phyloP scores from a whole-genome alignment of 2,113 vertebrate species.

The Syrrhaptes paradoxus region DNA sequence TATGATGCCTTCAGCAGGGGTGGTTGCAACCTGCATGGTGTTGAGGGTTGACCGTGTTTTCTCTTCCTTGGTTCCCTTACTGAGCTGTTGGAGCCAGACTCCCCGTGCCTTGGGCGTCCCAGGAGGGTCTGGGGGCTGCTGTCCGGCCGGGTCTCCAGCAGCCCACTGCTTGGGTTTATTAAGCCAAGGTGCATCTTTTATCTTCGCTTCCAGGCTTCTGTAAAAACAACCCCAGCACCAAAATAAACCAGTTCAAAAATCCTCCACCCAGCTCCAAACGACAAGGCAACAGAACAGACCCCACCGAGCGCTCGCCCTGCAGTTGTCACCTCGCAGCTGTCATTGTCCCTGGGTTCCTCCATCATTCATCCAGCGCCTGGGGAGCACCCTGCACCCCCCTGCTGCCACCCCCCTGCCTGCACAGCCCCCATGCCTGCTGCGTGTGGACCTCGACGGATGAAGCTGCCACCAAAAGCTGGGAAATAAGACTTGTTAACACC shows the following conservation, averaged over 20 bases:
- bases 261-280: background rate
- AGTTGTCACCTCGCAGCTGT: accelerated
- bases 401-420: background rate
- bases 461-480: too few relatives aligned
- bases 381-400: background rate
- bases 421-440: background rate
- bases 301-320: accelerated
- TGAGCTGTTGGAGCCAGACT: background rate
- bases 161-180: background rate
- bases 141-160: accelerated
- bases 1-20: background rate
- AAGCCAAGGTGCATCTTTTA: accelerated
- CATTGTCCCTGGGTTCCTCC: background rate
- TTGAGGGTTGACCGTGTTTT: background rate
- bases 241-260: background rate
- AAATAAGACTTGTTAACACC: too few relatives aligned
- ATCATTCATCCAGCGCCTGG: accelerated
- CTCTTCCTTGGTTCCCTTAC: background rate
- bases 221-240: background rate
- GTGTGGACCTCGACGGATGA: too few relatives aligned
- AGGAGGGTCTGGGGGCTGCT: background rate
- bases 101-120: accelerated
- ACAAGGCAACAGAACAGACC: accelerated
- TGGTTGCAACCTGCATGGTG: background rate
- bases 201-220: background rate